Base-by-base conservation (phyloP, 2,113 vertebrate genomes). In the Heterochromis multidens region DNA sequence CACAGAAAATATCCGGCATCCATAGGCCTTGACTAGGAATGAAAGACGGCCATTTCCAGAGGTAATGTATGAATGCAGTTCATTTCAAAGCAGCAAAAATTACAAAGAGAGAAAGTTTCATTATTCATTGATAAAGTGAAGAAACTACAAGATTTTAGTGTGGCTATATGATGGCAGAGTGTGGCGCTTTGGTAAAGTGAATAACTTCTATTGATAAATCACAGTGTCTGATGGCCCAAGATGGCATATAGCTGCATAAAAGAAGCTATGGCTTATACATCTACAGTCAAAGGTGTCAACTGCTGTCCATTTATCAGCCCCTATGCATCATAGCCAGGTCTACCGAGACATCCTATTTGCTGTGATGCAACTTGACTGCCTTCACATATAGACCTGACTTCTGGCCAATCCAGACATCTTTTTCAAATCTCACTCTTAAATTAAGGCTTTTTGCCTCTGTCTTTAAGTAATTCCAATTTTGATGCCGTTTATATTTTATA, bases 11-110 rank as follows among this genome's bases (percentile, higher is more conserved):
- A 91, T 79, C 80, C 63, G 14, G 60, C 63, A 80, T 87, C 86
- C 89, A 81, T 82, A 31, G 89, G 88, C 89, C 82, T 81, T 62
- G 85, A 86, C 81, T 80, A 65, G 85, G 87, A 89, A 94, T 94
- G 92, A 92, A 89, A 92, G 86, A 81, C 77, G 5, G 88, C 82
- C 82, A 79, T 81, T 81, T 84, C 84, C 59, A 67, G 77, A 43
- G 58, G 27, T 72, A 81, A 59, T 54, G 31, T 77, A 78, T 84
- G 91, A 94, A 91, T 46, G 80, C 67, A 40, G 90, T 85, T 85
- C 77, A 59, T 92, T 89, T 86, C 54, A 87, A 72, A 80, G 84
- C 35, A 8, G 83, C 60, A 29, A 35, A 67, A 79, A 85, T 89
- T 76, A 70, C 83, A 83, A 33, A 79, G 85, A 77, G 86, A 74